Base-by-base conservation (phyloP, 1,140 invertebrate genomes). In the Zophobas atratus region DNA sequence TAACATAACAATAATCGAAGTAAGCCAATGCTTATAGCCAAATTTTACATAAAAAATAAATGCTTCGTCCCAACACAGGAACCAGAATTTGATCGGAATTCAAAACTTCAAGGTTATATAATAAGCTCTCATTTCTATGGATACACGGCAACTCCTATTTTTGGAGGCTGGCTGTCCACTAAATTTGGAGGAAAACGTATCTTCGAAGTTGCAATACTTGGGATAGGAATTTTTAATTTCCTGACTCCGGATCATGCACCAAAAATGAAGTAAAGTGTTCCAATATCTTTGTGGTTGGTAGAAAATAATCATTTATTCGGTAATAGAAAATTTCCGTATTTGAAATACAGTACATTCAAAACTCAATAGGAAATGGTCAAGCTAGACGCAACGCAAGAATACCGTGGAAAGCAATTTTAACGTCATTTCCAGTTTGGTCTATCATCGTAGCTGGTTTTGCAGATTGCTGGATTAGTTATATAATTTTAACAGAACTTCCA, bases 381-480 rank as follows among this genome's bases (percentile, higher is more conserved):
- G 39, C 39, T 6, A 77, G 49, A 56, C 63, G 20, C 74, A 38
- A 74, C 49, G 60, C 73, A 20, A 4, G 2, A 20, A 5, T n/a
- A 73, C 95, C 96, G 0, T 97, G 96, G 96, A 90, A 89, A 56
- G 87, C 90, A 3, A 95, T 98, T 82, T 86, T 98, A n/a, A 93
- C 90, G 0, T 98, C 96, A 0, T 88, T 90, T 46, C 92, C 97
- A 0, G 95, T 98, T 1, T 98, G 96, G 94, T 96, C 97, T 0
- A 96, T 97, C 60, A 92, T 96, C 33, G 90, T 92, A 33, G 95
- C 96, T 1, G 96, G 98, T 86, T 98, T 98, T 87, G 93, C 94
- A 74, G 96, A 98, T 87, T 98, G 98, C 87, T 98, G 97, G 97
- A 96, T 96, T n/a, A 97, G 97, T 87, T 98, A 98, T 84, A 97